A percentile compares a stretch with the other conserved stretches of the same genome.
phyloP scores from a whole-genome alignment of 1,140 invertebrate species.

The Drosophila saltans region DNA sequence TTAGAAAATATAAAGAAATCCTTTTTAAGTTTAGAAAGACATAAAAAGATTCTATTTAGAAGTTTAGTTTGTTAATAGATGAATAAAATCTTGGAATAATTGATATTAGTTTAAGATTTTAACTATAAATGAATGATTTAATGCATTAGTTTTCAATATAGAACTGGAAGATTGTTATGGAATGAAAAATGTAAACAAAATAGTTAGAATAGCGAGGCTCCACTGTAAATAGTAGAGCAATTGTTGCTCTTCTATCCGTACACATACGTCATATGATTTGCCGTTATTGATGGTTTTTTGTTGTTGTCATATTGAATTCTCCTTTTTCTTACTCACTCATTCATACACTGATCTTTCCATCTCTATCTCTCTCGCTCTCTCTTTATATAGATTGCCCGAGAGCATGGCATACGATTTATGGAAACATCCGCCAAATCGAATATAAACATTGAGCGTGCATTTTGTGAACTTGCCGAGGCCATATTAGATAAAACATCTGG shows the following conservation, averaged over 20 bases:
- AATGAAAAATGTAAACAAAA: too few relatives aligned
- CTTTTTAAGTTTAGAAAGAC: too few relatives aligned
- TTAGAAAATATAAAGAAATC: too few relatives aligned
- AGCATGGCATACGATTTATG: constrained; percentile 98
- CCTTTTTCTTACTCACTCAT: neutral
- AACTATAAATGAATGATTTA: too few relatives aligned
- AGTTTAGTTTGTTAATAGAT: too few relatives aligned
- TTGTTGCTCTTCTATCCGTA: constrained; percentile 2
- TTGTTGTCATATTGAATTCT: too few relatives aligned
- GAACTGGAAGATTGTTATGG: too few relatives aligned
- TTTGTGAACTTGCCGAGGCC: constrained; percentile 97
- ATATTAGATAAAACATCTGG: constrained; percentile 94
- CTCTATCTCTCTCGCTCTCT: neutral
- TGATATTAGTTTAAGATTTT: too few relatives aligned
- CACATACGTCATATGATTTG: neutral
- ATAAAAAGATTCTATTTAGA: too few relatives aligned
- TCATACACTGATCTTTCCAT: neutral
- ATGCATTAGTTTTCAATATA: too few relatives aligned
- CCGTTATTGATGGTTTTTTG: neutral
- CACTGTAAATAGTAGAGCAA: neutral
- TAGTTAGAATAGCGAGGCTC: neutral
- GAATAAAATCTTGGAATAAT: too few relatives aligned
- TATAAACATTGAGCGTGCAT: constrained; percentile 98
- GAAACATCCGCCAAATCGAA: constrained; percentile 99
- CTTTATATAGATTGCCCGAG: constrained; percentile 93